These are phyloP conservation scores for Cheirogaleus medius DNA, from an alignment of 2,113 vertebrate species.

Conservation along the genomic window DNA sequence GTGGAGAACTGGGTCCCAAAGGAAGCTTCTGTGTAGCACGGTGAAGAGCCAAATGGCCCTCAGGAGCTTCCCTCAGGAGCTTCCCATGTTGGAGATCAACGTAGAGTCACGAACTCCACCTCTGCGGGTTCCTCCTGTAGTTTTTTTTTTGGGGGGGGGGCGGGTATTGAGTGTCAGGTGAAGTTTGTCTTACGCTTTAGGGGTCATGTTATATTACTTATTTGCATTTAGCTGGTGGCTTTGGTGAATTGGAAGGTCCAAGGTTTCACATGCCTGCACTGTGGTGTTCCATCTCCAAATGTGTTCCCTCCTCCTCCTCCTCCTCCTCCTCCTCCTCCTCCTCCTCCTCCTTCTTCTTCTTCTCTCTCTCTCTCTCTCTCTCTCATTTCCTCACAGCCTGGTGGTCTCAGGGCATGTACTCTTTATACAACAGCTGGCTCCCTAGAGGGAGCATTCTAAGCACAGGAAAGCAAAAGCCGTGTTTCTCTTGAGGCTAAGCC, in stretches of 20 bases:
- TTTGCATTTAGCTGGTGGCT: not conserved
- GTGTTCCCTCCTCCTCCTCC: not conserved
- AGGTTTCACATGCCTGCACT: not conserved
- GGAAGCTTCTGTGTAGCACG: not conserved
- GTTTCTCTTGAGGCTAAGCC: not conserved
- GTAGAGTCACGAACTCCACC: too few relatives aligned
- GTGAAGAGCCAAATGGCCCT: not conserved
- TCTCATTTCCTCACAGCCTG: not conserved
- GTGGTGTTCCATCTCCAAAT: not conserved
- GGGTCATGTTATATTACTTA: not conserved
- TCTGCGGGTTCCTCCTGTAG: not conserved
- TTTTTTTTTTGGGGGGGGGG: not conserved
- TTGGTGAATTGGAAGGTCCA: not conserved
- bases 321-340: rapidly evolving
- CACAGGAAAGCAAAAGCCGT: not conserved
- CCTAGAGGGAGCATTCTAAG: not conserved
- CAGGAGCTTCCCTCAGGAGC: not conserved
- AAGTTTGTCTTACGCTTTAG: not conserved
- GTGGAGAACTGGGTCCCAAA: not conserved
- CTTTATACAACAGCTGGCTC: not conserved
- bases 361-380: not conserved
- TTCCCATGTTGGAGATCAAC: not conserved
- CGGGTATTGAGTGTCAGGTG: not conserved
- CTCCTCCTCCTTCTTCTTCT: too few relatives aligned
- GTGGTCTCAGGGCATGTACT: not conserved